Evolutionary conservation across 2,113 vertebrate species (phyloP), one percentile per base, ranked within the genome.

Genomic region (Silurus glanis): DNA sequence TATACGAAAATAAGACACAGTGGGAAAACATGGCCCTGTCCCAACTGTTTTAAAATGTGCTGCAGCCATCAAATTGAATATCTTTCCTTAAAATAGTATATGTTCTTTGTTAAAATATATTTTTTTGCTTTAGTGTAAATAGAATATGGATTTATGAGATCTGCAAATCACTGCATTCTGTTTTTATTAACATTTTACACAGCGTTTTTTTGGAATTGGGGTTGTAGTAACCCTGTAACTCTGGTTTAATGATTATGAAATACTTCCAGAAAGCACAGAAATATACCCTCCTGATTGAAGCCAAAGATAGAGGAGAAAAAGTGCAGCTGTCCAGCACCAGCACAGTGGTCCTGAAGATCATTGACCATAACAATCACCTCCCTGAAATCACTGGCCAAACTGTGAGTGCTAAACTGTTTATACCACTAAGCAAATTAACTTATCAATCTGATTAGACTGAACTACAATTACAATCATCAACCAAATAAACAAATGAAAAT

Each of bases 301-400:
- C 93, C 0, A 91, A 62, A 56, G 96, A 97, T 76, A 69, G 83
- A 0, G 95, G 95, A 82, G 28, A 91, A 0, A 82, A 0, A 0
- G 93, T 91, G 0, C 0, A 85, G 0, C 51, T 92, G 16, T 95
- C 95, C 16, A 94, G 94, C 58, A 94, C 90, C 0, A 87, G 92
- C 69, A 91, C 83, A 0, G 9, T 96, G n/a, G 93, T 84, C 0
- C 4, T 97, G 4, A 75, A 82, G 0, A 61, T 97, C 61, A 3
- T 69, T 0, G 96, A 97, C 25, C 9, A 55, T 45, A 96, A 96
- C 92, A 95, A 88, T 89, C 89, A 96, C 84, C 56, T 10, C 58
- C 96, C 96, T 5, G 88, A 0, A 0, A 95, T 97, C 86, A 91
- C 86, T 10, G 6, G 89, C 4, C 89, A 12, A 13, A 0, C 84